phyloP scores from a whole-genome alignment of 2,888 invertebrate genomes.

The Ophion ellenae region DNA sequence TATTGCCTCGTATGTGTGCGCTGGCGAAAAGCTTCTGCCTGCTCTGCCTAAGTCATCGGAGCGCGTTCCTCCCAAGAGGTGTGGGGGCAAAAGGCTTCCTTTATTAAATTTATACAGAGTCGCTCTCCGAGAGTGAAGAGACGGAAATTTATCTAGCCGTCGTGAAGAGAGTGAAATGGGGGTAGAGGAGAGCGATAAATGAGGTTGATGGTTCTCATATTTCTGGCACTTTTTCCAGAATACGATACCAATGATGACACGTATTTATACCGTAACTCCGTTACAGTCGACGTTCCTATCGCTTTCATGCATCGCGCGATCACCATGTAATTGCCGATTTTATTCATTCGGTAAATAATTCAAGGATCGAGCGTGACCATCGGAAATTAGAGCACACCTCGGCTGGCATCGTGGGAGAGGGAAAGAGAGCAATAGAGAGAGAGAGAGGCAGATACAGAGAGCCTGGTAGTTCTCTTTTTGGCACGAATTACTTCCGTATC shows the following conservation, averaged over 20 bases:
- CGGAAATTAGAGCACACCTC: conserved; percentile 48
- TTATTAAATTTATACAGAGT: conserved; percentile 64
- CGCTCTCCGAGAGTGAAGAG: conserved; percentile 17
- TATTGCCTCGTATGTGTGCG: conserved; percentile 2
- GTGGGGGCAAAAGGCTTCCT: conserved; percentile 32
- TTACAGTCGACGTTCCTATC: conserved; percentile 7
- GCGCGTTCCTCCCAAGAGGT: conserved; percentile 24
- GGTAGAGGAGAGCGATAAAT: not conserved
- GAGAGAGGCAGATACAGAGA: not conserved
- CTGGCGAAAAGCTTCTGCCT: conserved; percentile 22
- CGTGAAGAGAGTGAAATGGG: not conserved
- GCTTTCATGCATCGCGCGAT: conserved; percentile 18
- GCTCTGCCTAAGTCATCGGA: conserved; percentile 33
- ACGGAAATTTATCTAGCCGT: conserved; percentile 26
- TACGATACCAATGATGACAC: conserved; percentile 1
- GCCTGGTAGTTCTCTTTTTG: conserved; percentile 25
- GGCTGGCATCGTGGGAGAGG: not conserved
- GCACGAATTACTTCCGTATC: conserved; percentile 59
- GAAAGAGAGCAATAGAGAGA: not conserved
- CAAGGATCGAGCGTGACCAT: conserved; percentile 57
- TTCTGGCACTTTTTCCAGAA: conserved; percentile 20
- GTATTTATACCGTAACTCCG: no score
- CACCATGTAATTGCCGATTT: conserved; percentile 50
- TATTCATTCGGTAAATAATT: conserved; percentile 57
- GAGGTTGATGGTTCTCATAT: conserved; percentile 17